Conservation (phyloP, 2,888 invertebrate species). For the Margaritifera margaritifera region DNA sequence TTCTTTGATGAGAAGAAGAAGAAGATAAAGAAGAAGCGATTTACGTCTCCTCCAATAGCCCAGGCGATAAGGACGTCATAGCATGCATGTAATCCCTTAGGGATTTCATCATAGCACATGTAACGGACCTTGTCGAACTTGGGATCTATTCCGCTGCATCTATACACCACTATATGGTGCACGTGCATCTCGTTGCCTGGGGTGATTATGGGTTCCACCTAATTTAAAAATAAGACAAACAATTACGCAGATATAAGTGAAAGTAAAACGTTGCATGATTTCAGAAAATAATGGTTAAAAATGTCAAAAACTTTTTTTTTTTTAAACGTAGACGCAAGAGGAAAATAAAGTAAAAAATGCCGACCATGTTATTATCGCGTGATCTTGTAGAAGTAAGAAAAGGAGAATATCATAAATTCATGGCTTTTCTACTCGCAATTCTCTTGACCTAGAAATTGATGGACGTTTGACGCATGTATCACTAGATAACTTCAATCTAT, state of each 20-base stretch:
- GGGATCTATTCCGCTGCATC: conserved; percentile 76
- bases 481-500: too few relatives aligned
- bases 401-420: background rate
- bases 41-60: conserved; percentile 40
- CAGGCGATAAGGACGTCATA: conserved; percentile 25
- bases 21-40: background rate
- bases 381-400: too few relatives aligned
- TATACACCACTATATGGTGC: conserved; percentile 90
- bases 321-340: too few relatives aligned
- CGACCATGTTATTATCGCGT: too few relatives aligned
- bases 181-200: conserved; percentile 79
- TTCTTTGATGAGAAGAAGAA: background rate
- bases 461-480: too few relatives aligned
- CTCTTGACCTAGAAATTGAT: too few relatives aligned
- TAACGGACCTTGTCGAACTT: conserved; percentile 13
- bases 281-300: too few relatives aligned
- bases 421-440: too few relatives aligned
- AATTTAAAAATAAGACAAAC: conserved; percentile 27
- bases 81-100: conserved; percentile 8
- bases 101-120: conserved; percentile 20
- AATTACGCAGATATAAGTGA: too few relatives aligned
- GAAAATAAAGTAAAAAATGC: too few relatives aligned
- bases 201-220: conserved; percentile 82
- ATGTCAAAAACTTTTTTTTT: too few relatives aligned
- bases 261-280: too few relatives aligned